Evolutionary conservation across 2,888 invertebrate genomes (phyloP).

Genomic region (Vannuccia rotundouncinata): DNA sequence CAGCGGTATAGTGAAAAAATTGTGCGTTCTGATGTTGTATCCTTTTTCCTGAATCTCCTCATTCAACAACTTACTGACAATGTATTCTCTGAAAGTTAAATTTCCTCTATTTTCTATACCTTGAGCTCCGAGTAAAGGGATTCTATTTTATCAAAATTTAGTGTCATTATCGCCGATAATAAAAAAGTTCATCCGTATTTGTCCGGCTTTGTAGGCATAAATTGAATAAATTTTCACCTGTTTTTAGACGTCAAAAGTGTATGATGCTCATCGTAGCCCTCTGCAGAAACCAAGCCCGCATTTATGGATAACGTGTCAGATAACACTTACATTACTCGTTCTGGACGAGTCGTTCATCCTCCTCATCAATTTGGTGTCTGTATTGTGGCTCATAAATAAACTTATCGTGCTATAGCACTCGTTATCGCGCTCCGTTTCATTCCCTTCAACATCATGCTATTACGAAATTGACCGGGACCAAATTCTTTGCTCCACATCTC

Average conservation of each 20-base stretch:
- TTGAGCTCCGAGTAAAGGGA: slow-evolving; percentile 29
- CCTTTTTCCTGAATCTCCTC: slow-evolving; percentile 8
- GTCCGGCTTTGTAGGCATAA: slow-evolving; percentile 32
- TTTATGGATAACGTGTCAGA: too few relatives aligned
- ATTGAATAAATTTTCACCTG: slow-evolving; percentile 29
- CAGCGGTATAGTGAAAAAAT: neutral
- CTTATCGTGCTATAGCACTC: too few relatives aligned
- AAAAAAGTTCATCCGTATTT: slow-evolving; percentile 14
- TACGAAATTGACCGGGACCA: neutral
- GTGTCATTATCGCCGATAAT: slow-evolving; percentile 29
- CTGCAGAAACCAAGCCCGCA: too few relatives aligned
- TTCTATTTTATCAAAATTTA: slow-evolving; percentile 20
- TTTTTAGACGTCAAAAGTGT: slow-evolving; percentile 7
- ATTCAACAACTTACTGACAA: slow-evolving; percentile 23
- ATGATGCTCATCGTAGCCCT: too few relatives aligned
- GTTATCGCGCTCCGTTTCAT: too few relatives aligned
- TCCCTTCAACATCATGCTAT: too few relatives aligned
- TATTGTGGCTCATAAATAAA: too few relatives aligned
- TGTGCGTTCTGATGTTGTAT: slow-evolving; percentile 3
- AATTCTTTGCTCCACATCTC: neutral
- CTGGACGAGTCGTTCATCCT: too few relatives aligned
- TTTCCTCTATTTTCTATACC: slow-evolving; percentile 21
- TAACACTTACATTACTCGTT: too few relatives aligned
- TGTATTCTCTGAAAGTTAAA: neutral
- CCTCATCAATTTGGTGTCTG: too few relatives aligned